Evolutionary conservation across 2,888 invertebrate species (phyloP).

Genomic region (Catonia carolina): DNA sequence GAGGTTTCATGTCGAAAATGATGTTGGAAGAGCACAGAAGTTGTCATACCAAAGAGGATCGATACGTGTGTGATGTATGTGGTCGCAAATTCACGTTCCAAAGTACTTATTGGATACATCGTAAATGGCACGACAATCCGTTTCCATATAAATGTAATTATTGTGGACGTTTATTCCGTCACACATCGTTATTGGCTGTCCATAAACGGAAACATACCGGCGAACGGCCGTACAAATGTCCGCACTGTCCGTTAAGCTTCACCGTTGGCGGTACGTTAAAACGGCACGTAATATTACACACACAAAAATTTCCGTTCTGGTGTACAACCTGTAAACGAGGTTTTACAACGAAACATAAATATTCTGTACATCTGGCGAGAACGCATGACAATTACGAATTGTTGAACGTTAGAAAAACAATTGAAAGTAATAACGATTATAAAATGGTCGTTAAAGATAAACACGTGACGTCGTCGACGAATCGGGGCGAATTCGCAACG

Average conservation of each 20-base stretch:
- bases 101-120: conserved; percentile 33
- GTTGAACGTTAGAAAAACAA: too few species aligned
- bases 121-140: conserved; percentile 34
- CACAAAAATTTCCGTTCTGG: neutral
- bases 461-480: too few species aligned
- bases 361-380: neutral
- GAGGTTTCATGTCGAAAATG: conserved; percentile 31
- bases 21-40: conserved; percentile 32
- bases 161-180: conserved; percentile 31
- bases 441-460: too few species aligned
- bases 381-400: neutral
- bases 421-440: too few species aligned
- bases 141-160: conserved; percentile 33
- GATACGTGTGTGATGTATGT: conserved; percentile 33
- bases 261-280: neutral
- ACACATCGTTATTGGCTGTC: conserved; percentile 32
- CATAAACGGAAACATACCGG: conserved; percentile 46
- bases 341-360: neutral
- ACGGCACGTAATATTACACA: neutral
- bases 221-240: conserved; percentile 38
- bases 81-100: conserved; percentile 32
- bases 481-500: too few species aligned
- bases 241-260: neutral
- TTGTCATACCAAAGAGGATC: conserved; percentile 32
- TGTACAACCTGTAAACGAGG: too few species aligned